These are phyloP conservation scores for Ctenicera cuprea DNA, from an alignment of 2,888 invertebrate species.

Conservation along the genomic window DNA sequence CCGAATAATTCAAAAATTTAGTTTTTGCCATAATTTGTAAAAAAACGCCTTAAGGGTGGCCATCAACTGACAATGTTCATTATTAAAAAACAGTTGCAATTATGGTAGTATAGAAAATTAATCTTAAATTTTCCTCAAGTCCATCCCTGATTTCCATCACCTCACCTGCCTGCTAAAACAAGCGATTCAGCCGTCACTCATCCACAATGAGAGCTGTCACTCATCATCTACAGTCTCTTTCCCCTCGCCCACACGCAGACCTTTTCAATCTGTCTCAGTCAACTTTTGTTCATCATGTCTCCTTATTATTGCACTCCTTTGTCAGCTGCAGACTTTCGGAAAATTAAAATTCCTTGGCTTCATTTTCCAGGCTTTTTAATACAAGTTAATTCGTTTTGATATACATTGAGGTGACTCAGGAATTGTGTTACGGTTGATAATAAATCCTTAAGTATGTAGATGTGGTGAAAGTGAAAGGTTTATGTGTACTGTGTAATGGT, in stretches of 20 bases:
- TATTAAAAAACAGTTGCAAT: no score
- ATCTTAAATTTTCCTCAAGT: constrained; percentile 38
- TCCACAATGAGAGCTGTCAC: constrained; percentile 70
- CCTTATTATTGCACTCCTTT: constrained; percentile 65
- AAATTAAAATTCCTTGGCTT: constrained; percentile 61
- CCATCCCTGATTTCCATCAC: constrained; percentile 46
- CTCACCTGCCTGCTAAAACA: constrained; percentile 65
- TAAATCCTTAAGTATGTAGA: no score
- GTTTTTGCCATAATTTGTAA: no score
- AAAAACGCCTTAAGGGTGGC: no score
- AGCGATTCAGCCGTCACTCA: constrained; percentile 70
- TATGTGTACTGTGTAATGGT: no score
- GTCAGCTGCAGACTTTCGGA: constrained; percentile 63
- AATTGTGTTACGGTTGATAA: neutral
- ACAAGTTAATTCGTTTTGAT: constrained; percentile 4
- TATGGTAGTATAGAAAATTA: neutral
- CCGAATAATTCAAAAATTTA: no score
- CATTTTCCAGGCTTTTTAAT: constrained; percentile 3
- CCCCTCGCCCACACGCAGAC: constrained; percentile 61
- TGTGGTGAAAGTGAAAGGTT: no score
- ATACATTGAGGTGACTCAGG: neutral
- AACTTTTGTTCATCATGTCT: constrained; percentile 66
- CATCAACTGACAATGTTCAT: no score
- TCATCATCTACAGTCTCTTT: constrained; percentile 66
- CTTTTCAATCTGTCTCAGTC: constrained; percentile 59